Evolutionary conservation across 37 sponge, comb jelly and placozoan genomes (phyloP).

Genomic region (Diacarnus erythraeanus): DNA sequence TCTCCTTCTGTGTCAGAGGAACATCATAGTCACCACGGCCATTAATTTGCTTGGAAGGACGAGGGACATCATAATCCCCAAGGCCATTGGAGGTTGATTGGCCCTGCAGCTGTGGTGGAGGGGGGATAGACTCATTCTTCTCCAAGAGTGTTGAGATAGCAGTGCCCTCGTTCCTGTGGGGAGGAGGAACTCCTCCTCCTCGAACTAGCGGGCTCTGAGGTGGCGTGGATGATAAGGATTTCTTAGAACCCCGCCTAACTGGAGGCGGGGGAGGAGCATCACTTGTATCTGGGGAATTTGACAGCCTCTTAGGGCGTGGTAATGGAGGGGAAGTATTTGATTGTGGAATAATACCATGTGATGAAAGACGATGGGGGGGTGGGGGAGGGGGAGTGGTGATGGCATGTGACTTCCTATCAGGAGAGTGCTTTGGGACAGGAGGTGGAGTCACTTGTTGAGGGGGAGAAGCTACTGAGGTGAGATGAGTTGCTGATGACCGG

Average conservation of each 20-base stretch:
- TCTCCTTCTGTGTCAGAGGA: slow-evolving; percentile 17
- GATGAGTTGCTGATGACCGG: not conserved
- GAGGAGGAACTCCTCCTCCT: not conserved
- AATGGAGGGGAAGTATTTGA: not conserved
- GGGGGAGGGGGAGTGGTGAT: slow-evolving; percentile 21
- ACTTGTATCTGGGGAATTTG: not conserved
- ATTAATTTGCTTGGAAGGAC: not conserved
- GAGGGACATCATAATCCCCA: slow-evolving; percentile 32
- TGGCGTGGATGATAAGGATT: not conserved
- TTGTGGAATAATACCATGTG: not conserved
- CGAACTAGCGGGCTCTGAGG: not conserved
- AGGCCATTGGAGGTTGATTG: not conserved
- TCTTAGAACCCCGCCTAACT: slow-evolving; percentile 8
- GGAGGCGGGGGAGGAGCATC: slow-evolving; percentile 29
- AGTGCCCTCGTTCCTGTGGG: slow-evolving; percentile 1
- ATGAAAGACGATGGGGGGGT: not conserved
- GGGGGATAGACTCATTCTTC: not conserved
- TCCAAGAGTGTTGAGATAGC: not conserved
- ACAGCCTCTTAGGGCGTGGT: not conserved
- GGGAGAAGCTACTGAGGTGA: slow-evolving; percentile 1
- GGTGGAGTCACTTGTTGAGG: slow-evolving; percentile 21
- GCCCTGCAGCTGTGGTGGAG: slow-evolving; percentile 4
- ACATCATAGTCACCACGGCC: slow-evolving; percentile 20
- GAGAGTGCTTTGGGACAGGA: slow-evolving; percentile 11
- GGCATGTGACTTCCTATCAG: not conserved